Evolutionary conservation across 2,888 invertebrate genomes (phyloP), one percentile per base, ranked within the genome.

Genomic region (Lordiphosa fenestrarum): DNA sequence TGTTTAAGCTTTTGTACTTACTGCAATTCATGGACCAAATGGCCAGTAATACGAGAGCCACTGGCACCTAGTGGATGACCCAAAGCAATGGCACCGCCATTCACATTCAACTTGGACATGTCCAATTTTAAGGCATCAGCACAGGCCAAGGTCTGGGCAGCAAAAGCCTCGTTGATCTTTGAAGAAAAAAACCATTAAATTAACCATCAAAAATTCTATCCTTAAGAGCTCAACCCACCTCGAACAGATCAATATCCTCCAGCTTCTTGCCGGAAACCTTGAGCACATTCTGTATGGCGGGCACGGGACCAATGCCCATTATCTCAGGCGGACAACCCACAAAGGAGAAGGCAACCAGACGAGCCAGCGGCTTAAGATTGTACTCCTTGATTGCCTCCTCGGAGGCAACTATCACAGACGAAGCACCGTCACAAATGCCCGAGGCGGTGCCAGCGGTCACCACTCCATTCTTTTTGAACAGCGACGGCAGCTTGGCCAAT

Each of bases 61-160:
- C 97, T 96, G 10, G 98, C 98, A n/a, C 92, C 98, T 30, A 99
- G 91, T 4, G 99, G 98, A 91, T 98, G 98, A n/a, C 98, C 98
- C 48, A 99, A 87, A 19, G 98, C 98, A 86, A 98, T 97, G 72
- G 98, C 98, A 44, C 99, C 99, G 6, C 99, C 98, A 90, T 97
- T 95, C 13, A 97, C 94, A 90, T 99, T 99, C 74, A 98, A 90
- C 88, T 96, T 98, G 69, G 93, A 93, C 61, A 94, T 89, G 88
- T 99, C 96, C 61, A 99, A 89, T 66, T 94, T 93, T 46, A 99
- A 91, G 48, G 96, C 97, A 86, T 96, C 96, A 46, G 94, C 95
- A 76, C 98, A 98, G 0, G 99, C 94, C 52, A 99, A 90, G 2
- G 96, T 95, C 90, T 99, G 99, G 0, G 98, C 95, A 42, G 94